Evolutionary conservation across 2,113 vertebrate species (phyloP).

Genomic region (Otolemur garnettii): DNA sequence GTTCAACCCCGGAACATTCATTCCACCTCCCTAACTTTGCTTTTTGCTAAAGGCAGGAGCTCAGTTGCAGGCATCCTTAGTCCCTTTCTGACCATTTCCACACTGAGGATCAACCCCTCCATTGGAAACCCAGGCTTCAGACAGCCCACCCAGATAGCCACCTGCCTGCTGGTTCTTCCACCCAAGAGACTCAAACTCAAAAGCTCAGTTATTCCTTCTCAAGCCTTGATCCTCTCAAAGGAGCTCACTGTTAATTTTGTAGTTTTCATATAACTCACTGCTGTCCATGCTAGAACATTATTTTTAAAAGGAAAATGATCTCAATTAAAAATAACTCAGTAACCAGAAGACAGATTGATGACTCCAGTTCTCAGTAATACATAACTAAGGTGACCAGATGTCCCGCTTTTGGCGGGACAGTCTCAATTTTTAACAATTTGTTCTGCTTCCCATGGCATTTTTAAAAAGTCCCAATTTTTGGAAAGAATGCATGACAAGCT

Average conservation of each 20-base stretch:
- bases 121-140: not conserved
- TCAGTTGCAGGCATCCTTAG: not conserved
- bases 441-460: no score
- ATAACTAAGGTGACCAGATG: not conserved
- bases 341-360: not conserved
- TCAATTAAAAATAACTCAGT: not conserved
- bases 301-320: not conserved
- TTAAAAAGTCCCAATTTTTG: no score
- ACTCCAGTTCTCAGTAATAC: not conserved
- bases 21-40: not conserved
- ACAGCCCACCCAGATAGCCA: accelerated
- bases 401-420: no score
- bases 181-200: accelerated
- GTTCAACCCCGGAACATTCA: not conserved
- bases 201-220: not conserved
- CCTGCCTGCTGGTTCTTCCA: not conserved
- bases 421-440: no score
- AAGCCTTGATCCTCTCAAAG: not conserved
- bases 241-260: not conserved
- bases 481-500: no score
- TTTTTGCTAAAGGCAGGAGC: not conserved
- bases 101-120: not conserved
- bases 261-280: not conserved
- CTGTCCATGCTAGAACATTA: not conserved
- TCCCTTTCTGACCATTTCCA: not conserved